Evolutionary conservation across 1,140 invertebrate genomes (phyloP).

Genomic region (Lethocerus indicus): DNA sequence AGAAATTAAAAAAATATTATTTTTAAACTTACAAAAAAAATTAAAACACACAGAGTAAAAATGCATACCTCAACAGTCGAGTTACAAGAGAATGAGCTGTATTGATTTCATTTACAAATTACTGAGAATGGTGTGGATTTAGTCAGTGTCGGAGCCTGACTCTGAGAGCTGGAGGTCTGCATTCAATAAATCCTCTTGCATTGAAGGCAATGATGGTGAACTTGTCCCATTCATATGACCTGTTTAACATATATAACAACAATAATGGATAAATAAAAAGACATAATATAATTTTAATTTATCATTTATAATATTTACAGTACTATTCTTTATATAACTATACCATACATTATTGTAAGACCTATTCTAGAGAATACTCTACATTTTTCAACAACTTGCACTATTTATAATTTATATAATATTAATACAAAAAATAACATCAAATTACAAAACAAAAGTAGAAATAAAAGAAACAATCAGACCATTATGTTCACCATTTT

Average conservation of each 20-base stretch:
- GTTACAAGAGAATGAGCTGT: not conserved
- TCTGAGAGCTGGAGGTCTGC: slow-evolving; percentile 17
- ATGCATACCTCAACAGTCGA: not conserved
- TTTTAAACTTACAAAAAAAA: not conserved
- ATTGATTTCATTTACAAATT: slow-evolving; percentile 3
- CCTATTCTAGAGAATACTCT: too few relatives aligned
- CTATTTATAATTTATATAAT: too few relatives aligned
- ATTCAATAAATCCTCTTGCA: slow-evolving; percentile 11
- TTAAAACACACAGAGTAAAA: not conserved
- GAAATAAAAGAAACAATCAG: too few relatives aligned
- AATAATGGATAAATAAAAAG: not conserved
- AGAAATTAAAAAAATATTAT: not conserved
- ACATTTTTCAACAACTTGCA: too few relatives aligned
- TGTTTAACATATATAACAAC: slow-evolving; percentile 10
- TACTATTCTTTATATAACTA: too few relatives aligned
- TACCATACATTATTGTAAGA: too few relatives aligned
- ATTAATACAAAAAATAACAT: too few relatives aligned
- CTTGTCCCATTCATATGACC: slow-evolving; percentile 16
- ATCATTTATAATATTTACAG: too few relatives aligned
- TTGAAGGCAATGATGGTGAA: slow-evolving; percentile 10
- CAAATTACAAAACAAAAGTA: too few relatives aligned
- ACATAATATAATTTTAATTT: not conserved
- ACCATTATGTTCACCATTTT: too few relatives aligned
- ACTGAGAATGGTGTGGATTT: too few relatives aligned
- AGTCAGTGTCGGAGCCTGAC: slow-evolving; percentile 15